These are phyloP conservation scores for Caenorhabditis imperialis DNA, from an alignment of 2,888 invertebrate genomes.

Conservation along the genomic window DNA sequence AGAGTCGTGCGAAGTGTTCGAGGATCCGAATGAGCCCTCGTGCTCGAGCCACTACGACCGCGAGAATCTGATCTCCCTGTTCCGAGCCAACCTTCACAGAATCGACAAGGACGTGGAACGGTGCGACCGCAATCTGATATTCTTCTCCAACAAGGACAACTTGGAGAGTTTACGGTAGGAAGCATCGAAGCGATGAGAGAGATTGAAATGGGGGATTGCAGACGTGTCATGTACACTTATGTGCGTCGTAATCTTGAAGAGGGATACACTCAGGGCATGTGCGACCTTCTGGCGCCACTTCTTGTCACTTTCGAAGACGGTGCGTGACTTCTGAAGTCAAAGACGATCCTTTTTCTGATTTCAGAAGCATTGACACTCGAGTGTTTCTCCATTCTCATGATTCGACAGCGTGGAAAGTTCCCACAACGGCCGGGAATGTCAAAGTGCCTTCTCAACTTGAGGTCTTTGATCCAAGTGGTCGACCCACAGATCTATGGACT, in stretches of 20 bases:
- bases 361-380: constrained; percentile 90
- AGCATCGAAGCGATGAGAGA: background rate
- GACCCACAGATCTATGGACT: constrained; percentile 65
- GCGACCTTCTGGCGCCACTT: constrained; percentile 92
- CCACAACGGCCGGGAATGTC: constrained; percentile 94
- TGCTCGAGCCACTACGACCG: constrained; percentile 44
- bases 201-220: constrained; percentile 20
- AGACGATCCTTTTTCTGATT: constrained; percentile 49
- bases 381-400: constrained; percentile 92
- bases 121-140: constrained; percentile 94
- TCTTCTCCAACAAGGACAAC: constrained; percentile 88
- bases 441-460: constrained; percentile 94
- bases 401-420: constrained; percentile 91
- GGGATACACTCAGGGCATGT: constrained; percentile 98
- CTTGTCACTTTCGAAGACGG: constrained; percentile 91
- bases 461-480: constrained; percentile 81
- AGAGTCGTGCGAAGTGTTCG: constrained; percentile 74
- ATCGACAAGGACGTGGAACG: constrained; percentile 97
- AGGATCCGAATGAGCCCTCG: constrained; percentile 58
- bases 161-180: constrained; percentile 84
- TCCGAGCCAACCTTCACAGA: constrained; percentile 89
- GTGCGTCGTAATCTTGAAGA: constrained; percentile 95
- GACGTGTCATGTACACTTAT: constrained; percentile 83
- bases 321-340: constrained; percentile 66
- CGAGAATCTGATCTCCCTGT: constrained; percentile 70